Percentiles rank a stretch among this genome's conserved stretches.
These are phyloP conservation scores for Drosophila parthenogenetica DNA, from an alignment of 2,888 invertebrate species.

Conservation along the genomic window DNA sequence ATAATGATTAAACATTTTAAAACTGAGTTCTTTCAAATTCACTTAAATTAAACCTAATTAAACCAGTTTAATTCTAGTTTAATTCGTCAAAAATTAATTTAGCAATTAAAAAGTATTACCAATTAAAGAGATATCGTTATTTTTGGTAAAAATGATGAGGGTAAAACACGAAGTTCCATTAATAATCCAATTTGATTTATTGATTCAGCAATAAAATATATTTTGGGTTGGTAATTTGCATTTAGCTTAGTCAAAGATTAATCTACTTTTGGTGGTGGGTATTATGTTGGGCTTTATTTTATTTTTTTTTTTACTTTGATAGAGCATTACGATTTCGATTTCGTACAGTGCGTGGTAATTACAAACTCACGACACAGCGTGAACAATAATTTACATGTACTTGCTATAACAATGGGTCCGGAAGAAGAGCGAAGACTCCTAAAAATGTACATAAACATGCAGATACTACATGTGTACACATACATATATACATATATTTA, in stretches of 20 bases:
- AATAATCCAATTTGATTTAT: constrained; percentile 1
- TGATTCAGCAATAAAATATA: constrained; percentile 11
- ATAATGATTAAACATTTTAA: no score
- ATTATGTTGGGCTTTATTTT: constrained; percentile 1
- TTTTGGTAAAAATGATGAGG: no score
- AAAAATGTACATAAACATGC: no score
- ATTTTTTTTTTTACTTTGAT: constrained; percentile 1
- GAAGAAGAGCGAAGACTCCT: constrained; percentile 57
- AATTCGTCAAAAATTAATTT: neutral
- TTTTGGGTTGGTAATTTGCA: neutral
- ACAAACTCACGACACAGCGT: constrained; percentile 72
- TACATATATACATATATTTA: constrained; percentile 24
- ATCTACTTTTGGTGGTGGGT: constrained; percentile 12
- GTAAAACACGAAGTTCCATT: neutral
- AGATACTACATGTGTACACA: no score
- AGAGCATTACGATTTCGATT: constrained; percentile 39
- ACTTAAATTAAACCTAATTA: no score
- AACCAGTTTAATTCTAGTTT: neutral
- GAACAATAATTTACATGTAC: constrained; percentile 78
- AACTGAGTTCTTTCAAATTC: no score
- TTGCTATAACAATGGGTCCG: constrained; percentile 77
- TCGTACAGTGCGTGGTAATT: constrained; percentile 69
- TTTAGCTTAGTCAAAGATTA: constrained; percentile 15
- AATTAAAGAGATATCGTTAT: no score
- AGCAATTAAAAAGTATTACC: no score